Evolutionary conservation across 2,888 invertebrate species (phyloP).

Genomic region (Thymelicus lineola): DNA sequence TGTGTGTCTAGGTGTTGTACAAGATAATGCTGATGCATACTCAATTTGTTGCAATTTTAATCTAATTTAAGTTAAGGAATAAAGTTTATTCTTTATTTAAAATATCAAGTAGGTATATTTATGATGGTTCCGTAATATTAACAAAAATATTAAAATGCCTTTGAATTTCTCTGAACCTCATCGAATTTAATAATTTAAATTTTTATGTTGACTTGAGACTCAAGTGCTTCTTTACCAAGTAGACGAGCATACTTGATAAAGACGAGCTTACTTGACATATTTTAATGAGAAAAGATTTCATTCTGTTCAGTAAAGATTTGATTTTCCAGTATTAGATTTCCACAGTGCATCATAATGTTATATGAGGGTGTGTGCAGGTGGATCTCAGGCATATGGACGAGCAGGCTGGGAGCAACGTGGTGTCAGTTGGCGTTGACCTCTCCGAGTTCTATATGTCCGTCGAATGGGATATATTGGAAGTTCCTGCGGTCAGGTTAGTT

Average conservation of each 20-base stretch:
- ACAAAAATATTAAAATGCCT: background rate
- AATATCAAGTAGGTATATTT: background rate
- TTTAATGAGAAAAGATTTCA: background rate
- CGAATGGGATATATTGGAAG: conserved; percentile 99
- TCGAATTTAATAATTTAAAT: background rate
- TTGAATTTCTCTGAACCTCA: background rate
- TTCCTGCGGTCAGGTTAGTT: conserved; percentile 94
- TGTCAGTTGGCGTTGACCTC: conserved; percentile 97
- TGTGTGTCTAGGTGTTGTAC: conserved; percentile 43
- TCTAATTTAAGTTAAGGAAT: conserved; percentile 16
- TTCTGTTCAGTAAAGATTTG: background rate
- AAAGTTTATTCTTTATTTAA: background rate
- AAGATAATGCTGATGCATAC: conserved; percentile 26
- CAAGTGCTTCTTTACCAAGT: background rate
- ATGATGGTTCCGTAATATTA: background rate
- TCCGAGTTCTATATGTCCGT: conserved; percentile 99
- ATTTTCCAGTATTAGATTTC: background rate
- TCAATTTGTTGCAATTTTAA: conserved; percentile 26
- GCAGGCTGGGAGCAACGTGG: conserved; percentile 94
- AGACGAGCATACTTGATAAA: conserved; percentile 2
- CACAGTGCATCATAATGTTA: conserved; percentile 42
- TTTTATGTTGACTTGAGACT: background rate
- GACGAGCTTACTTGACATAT: background rate
- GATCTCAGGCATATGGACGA: conserved; percentile 97
- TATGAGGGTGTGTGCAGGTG: conserved; percentile 86